Evolutionary conservation across 2,888 invertebrate genomes (phyloP).

Genomic region (Neocrepidodera transversa): DNA sequence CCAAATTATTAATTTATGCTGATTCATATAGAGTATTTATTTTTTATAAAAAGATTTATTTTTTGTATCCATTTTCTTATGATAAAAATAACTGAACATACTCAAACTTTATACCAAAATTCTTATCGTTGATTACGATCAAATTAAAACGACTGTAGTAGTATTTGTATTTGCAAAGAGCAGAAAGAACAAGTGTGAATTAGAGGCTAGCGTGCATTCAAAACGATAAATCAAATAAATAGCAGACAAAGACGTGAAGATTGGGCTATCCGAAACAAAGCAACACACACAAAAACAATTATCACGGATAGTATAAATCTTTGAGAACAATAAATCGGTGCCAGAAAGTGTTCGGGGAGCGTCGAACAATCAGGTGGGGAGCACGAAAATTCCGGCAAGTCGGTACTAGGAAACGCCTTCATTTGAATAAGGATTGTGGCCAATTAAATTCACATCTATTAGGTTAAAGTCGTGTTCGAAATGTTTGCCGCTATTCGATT

Average conservation of each 20-base stretch:
- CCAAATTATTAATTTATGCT: too few relatives aligned
- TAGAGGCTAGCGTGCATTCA: conserved; percentile 15
- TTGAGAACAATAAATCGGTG: conserved; percentile 42
- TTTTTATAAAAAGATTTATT: too few relatives aligned
- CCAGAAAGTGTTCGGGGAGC: conserved; percentile 36
- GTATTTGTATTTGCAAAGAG: not conserved
- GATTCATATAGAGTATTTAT: too few relatives aligned
- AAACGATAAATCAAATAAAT: conserved; percentile 20
- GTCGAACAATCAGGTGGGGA: conserved; percentile 36
- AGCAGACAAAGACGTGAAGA: conserved; percentile 24
- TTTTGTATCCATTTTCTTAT: too few relatives aligned
- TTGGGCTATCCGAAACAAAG: conserved; percentile 34
- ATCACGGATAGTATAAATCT: conserved; percentile 47
- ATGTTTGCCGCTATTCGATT: conserved; percentile 6
- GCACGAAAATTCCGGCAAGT: conserved; percentile 31
- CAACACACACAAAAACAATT: conserved; percentile 44
- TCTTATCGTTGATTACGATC: conserved; percentile 4
- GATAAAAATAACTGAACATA: not conserved
- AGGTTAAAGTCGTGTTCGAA: conserved; percentile 5
- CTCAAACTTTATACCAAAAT: not conserved
- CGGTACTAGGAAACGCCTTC: conserved; percentile 21
- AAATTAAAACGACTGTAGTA: conserved; percentile 7
- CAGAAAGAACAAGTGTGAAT: conserved; percentile 17
- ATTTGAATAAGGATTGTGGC: conserved; percentile 34
- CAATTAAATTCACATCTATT: conserved; percentile 32